A percentile compares a stretch with the other conserved stretches of the same genome.
phyloP scores from a whole-genome alignment of 2,888 invertebrate genomes.

The Galerucella nymphaeae region DNA sequence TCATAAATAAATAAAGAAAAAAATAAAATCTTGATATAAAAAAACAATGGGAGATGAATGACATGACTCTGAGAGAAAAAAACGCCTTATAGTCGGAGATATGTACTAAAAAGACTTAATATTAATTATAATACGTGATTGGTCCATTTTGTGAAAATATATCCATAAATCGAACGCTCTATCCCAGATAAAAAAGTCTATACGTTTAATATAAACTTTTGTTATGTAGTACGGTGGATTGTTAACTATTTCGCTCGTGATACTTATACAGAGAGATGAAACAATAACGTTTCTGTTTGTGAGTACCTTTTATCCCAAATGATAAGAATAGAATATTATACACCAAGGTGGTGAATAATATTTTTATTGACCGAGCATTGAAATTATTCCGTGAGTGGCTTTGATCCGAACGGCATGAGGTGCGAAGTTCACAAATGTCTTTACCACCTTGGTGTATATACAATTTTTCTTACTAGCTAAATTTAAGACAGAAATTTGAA shows the following conservation, averaged over 20 bases:
- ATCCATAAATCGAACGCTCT: slow-evolving; percentile 55
- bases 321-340: too few relatives aligned
- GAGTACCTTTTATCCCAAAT: too few relatives aligned
- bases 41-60: slow-evolving; percentile 53
- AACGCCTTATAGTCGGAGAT: slow-evolving; percentile 45
- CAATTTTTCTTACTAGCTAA: too few relatives aligned
- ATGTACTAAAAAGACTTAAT: slow-evolving; percentile 49
- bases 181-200: slow-evolving; percentile 13
- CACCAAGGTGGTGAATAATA: too few relatives aligned
- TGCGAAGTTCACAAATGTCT: too few relatives aligned
- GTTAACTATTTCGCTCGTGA: background rate
- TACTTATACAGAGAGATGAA: too few relatives aligned
- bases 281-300: too few relatives aligned
- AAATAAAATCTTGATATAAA: slow-evolving; percentile 47
- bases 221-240: slow-evolving; percentile 3
- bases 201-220: slow-evolving; percentile 10
- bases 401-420: too few relatives aligned
- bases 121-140: slow-evolving; percentile 61
- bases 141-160: slow-evolving; percentile 60
- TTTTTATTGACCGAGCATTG: too few relatives aligned
- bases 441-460: too few relatives aligned
- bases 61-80: slow-evolving; percentile 49
- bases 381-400: too few relatives aligned
- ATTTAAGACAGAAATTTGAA: too few relatives aligned
- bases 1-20: slow-evolving; percentile 27